These are phyloP conservation scores for Columba livia DNA, from an alignment of 2,113 vertebrate genomes.

Conservation along the genomic window DNA sequence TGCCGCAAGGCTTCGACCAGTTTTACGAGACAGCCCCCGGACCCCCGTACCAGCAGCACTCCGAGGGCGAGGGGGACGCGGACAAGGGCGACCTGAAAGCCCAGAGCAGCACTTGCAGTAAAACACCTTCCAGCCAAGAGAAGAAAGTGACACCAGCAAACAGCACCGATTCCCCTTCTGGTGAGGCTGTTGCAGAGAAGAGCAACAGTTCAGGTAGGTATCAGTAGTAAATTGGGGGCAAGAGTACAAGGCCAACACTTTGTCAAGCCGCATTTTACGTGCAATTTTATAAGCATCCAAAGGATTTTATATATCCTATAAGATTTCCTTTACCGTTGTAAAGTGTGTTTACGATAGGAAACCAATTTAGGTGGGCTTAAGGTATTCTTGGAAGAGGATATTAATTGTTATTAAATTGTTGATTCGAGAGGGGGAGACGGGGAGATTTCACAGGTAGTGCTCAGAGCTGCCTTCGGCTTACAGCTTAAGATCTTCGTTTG, in stretches of 20 bases:
- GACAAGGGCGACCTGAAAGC: constrained; percentile 84
- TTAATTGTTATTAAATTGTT: constrained; percentile 66
- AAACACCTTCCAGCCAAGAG: constrained; percentile 80
- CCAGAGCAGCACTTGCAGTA: constrained; percentile 74
- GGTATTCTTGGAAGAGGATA: constrained; percentile 75
- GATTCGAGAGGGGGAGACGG: background rate
- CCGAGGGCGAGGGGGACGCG: constrained; percentile 66
- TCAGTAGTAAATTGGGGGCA: constrained; percentile 62
- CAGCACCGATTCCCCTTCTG: constrained; percentile 84
- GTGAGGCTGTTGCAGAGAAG: constrained; percentile 89
- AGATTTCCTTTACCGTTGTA: constrained; percentile 92
- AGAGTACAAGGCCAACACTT: constrained; percentile 79
- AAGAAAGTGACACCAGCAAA: constrained; percentile 78
- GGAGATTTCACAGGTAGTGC: constrained; percentile 38
- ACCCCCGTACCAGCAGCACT: constrained; percentile 70
- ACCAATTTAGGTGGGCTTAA: constrained; percentile 85
- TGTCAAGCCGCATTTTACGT: constrained; percentile 87
- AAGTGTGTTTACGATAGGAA: constrained; percentile 96
- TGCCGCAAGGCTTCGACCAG: constrained; percentile 97
- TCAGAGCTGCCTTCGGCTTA: background rate
- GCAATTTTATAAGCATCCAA: constrained; percentile 98
- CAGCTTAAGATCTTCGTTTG: constrained; percentile 31
- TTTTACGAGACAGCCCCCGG: constrained; percentile 87
- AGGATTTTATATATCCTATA: constrained; percentile 98
- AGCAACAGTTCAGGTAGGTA: constrained; percentile 88